Percentiles rank a stretch among this genome's conserved stretches.
These are phyloP conservation scores for Miniopterus natalensis DNA, from an alignment of 2,113 vertebrate species.

Conservation along the genomic window DNA sequence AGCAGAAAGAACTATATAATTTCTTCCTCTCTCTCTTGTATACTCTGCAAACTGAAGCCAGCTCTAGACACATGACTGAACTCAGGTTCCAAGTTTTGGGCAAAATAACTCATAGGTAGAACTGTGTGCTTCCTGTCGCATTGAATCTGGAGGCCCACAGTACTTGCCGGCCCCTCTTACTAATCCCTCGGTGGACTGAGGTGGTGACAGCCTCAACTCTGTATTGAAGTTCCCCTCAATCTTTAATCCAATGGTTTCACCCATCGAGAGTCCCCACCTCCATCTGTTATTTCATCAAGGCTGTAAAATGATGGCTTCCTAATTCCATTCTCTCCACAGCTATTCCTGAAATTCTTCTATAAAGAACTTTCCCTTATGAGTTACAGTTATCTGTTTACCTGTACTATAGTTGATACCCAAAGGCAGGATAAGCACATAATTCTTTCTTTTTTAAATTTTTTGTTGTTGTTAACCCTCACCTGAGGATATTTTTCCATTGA, in stretches of 20 bases:
- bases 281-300: not conserved
- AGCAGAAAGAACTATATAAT: not conserved
- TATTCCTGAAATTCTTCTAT: not conserved
- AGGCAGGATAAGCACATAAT: not conserved
- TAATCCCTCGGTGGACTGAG: not conserved
- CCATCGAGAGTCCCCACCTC: not conserved
- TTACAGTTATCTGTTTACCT: not conserved
- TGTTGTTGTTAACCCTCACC: too few species aligned
- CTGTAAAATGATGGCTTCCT: not conserved
- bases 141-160: too few species aligned
- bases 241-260: not conserved
- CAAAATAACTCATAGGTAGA: too few species aligned
- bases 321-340: not conserved
- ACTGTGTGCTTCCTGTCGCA: too few species aligned
- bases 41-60: too few species aligned
- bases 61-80: too few species aligned
- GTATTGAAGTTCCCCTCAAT: not conserved
- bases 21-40: not conserved
- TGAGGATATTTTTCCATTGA: not conserved
- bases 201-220: not conserved
- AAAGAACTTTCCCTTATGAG: not conserved
- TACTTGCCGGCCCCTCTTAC: not conserved
- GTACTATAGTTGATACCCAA: not conserved
- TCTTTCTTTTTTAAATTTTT: too few species aligned
- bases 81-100: too few species aligned